Conservation (phyloP, 2,113 vertebrate genomes). For the Scortum barcoo region DNA sequence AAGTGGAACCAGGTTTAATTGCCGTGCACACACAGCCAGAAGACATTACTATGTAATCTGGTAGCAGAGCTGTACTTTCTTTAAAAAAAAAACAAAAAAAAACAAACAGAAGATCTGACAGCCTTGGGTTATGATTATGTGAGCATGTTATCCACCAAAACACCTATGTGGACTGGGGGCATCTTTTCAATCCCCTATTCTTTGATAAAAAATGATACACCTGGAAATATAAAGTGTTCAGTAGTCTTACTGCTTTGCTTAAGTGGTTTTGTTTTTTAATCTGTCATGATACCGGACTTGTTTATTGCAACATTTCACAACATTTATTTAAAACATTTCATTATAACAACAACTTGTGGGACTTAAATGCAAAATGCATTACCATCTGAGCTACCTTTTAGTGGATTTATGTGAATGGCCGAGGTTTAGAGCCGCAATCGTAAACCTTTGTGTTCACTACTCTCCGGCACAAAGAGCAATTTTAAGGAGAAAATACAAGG, state of each 20-base stretch:
- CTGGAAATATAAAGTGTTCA: slow-evolving; percentile 44
- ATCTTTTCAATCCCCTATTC: slow-evolving; percentile 49
- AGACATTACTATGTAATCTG: slow-evolving; percentile 66
- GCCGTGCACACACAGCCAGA: slow-evolving; percentile 66
- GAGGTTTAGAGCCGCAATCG: slow-evolving; percentile 31
- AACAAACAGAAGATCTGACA: slow-evolving; percentile 50
- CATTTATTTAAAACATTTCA: no score
- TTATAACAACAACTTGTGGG: neutral
- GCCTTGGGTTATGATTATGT: slow-evolving; percentile 62
- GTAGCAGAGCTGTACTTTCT: slow-evolving; percentile 54
- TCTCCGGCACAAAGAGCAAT: neutral
- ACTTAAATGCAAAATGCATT: slow-evolving; percentile 3
- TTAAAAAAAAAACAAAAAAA: slow-evolving; percentile 54
- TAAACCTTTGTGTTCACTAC: slow-evolving; percentile 36
- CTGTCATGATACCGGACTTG: neutral
- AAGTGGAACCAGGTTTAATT: slow-evolving; percentile 82
- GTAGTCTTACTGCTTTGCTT: slow-evolving; percentile 3
- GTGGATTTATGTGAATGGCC: slow-evolving; percentile 24
- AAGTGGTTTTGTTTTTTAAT: slow-evolving; percentile 23
- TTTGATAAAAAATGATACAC: slow-evolving; percentile 48
- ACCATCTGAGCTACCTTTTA: neutral
- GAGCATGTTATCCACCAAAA: slow-evolving; percentile 66
- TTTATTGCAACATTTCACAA: no score
- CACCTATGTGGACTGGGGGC: slow-evolving; percentile 44
- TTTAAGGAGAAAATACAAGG: slow-evolving; percentile 20